Conservation (phyloP, 2,797 vertebrate genomes). For the Neoniphon sammara region DNA sequence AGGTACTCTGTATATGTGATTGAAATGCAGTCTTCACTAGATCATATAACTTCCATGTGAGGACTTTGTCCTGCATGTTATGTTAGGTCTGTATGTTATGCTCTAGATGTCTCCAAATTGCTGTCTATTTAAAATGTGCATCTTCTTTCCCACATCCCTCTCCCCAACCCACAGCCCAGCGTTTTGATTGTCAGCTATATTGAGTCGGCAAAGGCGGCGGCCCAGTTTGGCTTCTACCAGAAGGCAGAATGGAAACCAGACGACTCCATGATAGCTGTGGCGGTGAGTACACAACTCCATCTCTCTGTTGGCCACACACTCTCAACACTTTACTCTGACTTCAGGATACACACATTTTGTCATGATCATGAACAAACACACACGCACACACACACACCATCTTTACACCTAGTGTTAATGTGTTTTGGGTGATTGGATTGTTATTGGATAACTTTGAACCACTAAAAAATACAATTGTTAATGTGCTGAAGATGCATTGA, state of each 20-base stretch:
- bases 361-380: neutral
- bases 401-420: too few relatives aligned
- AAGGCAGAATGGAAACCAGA: slow-evolving; percentile 95
- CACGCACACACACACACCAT: neutral
- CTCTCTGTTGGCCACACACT: neutral
- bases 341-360: neutral
- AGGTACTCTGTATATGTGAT: neutral
- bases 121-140: slow-evolving; percentile 35
- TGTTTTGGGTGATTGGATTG: too few relatives aligned
- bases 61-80: neutral
- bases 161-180: slow-evolving; percentile 86
- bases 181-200: slow-evolving; percentile 97
- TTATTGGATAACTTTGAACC: too few relatives aligned
- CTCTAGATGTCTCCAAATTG: slow-evolving; percentile 17
- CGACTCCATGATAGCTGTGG: slow-evolving; percentile 95
- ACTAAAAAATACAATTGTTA: too few relatives aligned
- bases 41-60: neutral
- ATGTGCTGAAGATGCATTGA: too few relatives aligned
- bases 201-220: slow-evolving; percentile 90
- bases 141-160: slow-evolving; percentile 44
- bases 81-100: neutral
- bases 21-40: neutral
- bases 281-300: slow-evolving; percentile 84
- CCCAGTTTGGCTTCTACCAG: slow-evolving; percentile 93
- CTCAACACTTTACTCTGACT: neutral